Base-by-base conservation (phyloP, 2,797 vertebrate genomes). In the Yasuhikotakia modesta region DNA sequence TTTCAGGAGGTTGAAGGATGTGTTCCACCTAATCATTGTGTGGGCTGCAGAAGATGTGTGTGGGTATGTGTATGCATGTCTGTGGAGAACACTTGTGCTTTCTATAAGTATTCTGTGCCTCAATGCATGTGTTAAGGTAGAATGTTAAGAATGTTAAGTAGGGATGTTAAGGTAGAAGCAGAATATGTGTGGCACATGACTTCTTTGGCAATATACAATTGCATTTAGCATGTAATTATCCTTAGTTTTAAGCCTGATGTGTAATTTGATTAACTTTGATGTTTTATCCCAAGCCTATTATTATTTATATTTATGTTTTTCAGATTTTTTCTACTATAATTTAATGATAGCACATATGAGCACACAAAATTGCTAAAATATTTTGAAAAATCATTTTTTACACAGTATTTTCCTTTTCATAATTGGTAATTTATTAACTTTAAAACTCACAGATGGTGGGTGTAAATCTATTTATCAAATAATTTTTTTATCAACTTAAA, bases 1-100 rank as follows among this genome's bases (percentile, higher is more conserved):
- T 72, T 65, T 70, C 67, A 60, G 50, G 50, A 73, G 61, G 61
- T 76, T 45, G 48, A 43, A 76, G 63, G 63, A 48, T 71, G 53
- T 35, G 67, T 66, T 39, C 67, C 30, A 55, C 53, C n/a, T 21
- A 55, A 63, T 55, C 16, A 24, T 35, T 0, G 2, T 57, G 73
- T 45, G 12, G 68, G 60, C 22, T 53, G 67, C 4, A 1, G 43
- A 76, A 68, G n/a, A 55, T 75, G 60, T 32, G 46, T 74, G 72
- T 65, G 22, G 45, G 45, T 52, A 46, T 32, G 19, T 63, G n/a
- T 70, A 39, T 61, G 46, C 50, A n/a, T 74, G 71, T 30, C 12
- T 69, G 22, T 24, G 55, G 57, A 55, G 30, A 11, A 63, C 17
- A 63, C 16, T 55, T 76, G 68, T 19, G 66, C 19, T 60, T 48